These are phyloP conservation scores for Rhombomys opimus DNA, from an alignment of 2,113 vertebrate genomes.

Conservation along the genomic window DNA sequence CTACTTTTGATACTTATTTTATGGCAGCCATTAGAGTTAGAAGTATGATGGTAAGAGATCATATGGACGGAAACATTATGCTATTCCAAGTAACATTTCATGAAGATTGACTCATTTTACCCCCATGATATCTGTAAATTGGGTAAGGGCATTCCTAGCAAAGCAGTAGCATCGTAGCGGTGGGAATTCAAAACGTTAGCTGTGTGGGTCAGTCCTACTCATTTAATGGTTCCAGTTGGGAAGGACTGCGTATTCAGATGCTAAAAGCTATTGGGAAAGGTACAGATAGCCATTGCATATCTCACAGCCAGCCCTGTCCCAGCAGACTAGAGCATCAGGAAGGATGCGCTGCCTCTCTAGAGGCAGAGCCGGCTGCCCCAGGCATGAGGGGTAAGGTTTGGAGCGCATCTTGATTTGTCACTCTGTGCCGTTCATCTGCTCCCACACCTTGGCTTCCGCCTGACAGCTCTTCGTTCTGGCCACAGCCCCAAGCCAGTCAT, in stretches of 20 bases:
- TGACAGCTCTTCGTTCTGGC: not conserved
- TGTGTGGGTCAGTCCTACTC: rapidly evolving
- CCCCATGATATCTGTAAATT: not conserved
- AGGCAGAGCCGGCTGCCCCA: not conserved
- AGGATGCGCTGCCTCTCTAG: not conserved
- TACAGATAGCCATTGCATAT: not conserved
- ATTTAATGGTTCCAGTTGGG: not conserved
- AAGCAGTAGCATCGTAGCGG: not conserved
- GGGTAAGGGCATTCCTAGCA: not conserved
- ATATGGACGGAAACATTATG: not conserved
- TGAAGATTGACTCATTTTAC: not conserved
- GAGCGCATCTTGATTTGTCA: not conserved
- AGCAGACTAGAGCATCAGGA: not conserved
- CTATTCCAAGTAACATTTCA: not conserved
- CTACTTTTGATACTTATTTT: slow-evolving; percentile 15
- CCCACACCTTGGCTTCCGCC: not conserved
- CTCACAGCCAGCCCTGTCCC: not conserved
- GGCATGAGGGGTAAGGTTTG: not conserved
- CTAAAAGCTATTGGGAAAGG: not conserved
- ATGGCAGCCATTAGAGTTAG: not conserved
- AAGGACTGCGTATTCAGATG: not conserved
- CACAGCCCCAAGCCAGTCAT: not conserved
- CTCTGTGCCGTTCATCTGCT: not conserved
- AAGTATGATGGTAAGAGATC: not conserved
- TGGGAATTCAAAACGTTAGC: not conserved